Evolutionary conservation across 1,140 invertebrate genomes (phyloP).

Genomic region (Hetaerina americana): DNA sequence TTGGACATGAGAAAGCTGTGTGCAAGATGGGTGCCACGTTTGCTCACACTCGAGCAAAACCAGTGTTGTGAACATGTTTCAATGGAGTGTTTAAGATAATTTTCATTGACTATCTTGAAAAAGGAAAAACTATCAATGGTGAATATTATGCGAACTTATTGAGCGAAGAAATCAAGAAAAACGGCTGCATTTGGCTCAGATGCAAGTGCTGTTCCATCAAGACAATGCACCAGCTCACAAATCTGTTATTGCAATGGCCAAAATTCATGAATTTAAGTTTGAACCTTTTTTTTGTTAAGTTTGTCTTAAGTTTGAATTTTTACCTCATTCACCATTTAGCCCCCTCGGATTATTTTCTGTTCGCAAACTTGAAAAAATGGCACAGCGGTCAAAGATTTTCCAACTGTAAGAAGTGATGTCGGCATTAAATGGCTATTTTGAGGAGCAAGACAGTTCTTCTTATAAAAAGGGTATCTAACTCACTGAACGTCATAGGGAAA

Average conservation of each 20-base stretch:
- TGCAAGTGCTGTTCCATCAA: background rate
- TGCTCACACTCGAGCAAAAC: background rate
- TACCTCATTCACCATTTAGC: no score
- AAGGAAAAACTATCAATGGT: background rate
- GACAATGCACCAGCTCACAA: background rate
- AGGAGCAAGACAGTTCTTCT: no score
- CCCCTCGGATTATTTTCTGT: no score
- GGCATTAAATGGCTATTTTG: no score
- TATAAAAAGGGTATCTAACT: no score
- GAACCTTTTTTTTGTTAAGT: no score
- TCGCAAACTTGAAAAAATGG: no score
- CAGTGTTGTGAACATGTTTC: background rate
- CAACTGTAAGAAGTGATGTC: no score
- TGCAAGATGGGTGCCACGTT: background rate
- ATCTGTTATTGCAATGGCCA: background rate
- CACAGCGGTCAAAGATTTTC: no score
- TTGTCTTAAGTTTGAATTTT: no score
- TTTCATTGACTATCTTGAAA: background rate
- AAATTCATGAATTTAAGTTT: background rate
- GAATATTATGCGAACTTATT: background rate
- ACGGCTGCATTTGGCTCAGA: background rate
- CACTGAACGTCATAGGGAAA: no score
- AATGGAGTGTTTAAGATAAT: no score
- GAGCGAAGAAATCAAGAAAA: background rate
- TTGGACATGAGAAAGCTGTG: background rate